Base-by-base conservation (phyloP, 1,140 invertebrate species). In the Pseudomyrmex gracilis region DNA sequence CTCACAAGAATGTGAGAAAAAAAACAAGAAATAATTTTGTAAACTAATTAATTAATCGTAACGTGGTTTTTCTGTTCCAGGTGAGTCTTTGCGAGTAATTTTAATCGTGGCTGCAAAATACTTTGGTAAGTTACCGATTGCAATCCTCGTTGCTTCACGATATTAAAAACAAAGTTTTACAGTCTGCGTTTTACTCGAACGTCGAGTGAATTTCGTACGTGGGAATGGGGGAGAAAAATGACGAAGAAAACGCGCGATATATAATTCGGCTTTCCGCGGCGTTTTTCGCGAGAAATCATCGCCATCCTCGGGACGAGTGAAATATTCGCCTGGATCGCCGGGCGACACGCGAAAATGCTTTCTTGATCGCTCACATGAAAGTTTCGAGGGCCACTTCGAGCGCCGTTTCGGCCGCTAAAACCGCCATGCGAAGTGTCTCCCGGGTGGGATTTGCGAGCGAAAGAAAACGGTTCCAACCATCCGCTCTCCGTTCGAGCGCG, bases 371-470 rank as follows among this genome's bases (percentile, higher is more conserved):
- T 5, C 24, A 45, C 13, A 22, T 24, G 43, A 43, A 78, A 86
- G 70, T 73, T 73, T 7, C 24, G 15, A 10, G 60, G 9, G 13
- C 49, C 15, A 34, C 17, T 9, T 22, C 12, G 17, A n/a, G 10
- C 70, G 20, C 49, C 13, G 13, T 34, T 10, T 34, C n/a, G 17
- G 4, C 8, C 45, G 51, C 70, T 74, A 67, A 47, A 83, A 85
- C 83, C 66, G 78, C 51, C 63, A 3, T 22, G 58, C 53, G 61
- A 66, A 58, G 58, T 43, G 34, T 49, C 34, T 34, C 34, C 67
- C 66, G 45, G 43, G 58, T 12, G 60, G 74, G 85, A 91, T 91
- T 90, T 90, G 88, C 57, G 76, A 85, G 45, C 67, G 67, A 58
- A 80, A 82, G 73, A 60, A 80, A 87, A 86, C 76, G 84, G 64